A percentile compares a stretch with the other conserved stretches of the same genome.
Conservation (phyloP, 2,888 invertebrate species). For the Euplexia lucipara region DNA sequence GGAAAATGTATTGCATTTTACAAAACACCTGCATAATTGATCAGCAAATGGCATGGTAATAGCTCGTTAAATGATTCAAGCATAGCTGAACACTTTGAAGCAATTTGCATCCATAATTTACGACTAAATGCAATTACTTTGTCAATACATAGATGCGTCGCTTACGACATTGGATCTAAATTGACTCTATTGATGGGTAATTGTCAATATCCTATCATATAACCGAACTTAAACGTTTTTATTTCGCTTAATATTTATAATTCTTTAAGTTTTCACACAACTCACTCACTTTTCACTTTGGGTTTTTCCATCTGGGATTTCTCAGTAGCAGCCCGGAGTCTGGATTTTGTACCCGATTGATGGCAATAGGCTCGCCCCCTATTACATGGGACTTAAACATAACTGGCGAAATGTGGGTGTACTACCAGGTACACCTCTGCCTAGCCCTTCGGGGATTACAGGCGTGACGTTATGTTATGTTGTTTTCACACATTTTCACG, state of each 20-base stretch:
- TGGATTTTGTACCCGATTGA: no score
- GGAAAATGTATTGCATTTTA: conserved; percentile 56
- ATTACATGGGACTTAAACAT: no score
- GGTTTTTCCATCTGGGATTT: no score
- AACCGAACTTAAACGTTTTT: conserved; percentile 8
- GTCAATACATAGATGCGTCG: conserved; percentile 35
- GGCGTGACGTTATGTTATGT: no score
- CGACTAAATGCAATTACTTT: conserved; percentile 44
- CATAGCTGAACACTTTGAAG: conserved; percentile 49
- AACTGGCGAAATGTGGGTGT: no score
- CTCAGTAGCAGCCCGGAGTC: no score
- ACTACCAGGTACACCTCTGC: no score
- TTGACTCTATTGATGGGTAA: conserved; percentile 10
- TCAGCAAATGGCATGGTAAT: conserved; percentile 54
- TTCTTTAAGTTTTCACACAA: neutral
- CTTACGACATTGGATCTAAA: conserved; percentile 24
- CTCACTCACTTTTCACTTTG: no score
- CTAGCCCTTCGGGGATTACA: no score
- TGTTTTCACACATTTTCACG: no score
- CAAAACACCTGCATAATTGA: conserved; percentile 66
- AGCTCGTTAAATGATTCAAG: conserved; percentile 50
- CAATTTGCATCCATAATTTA: conserved; percentile 57
- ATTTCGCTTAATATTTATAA: neutral
- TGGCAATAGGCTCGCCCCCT: no score
- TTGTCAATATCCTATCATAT: neutral